Percentiles rank a stretch among this genome's conserved stretches.
phyloP scores from a whole-genome alignment of 2,888 invertebrate genomes.

The Hyles lineata region DNA sequence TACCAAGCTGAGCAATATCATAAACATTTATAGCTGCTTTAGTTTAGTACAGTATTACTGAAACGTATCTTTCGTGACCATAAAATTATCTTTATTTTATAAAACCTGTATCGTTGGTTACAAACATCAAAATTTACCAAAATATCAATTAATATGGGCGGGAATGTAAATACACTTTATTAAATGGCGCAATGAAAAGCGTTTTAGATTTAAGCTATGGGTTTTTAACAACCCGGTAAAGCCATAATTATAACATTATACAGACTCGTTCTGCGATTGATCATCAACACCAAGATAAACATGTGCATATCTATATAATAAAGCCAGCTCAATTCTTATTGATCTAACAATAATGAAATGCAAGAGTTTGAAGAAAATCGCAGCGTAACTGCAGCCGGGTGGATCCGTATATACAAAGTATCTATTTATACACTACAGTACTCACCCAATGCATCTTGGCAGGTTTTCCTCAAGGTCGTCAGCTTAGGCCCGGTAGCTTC shows the following conservation, averaged over 20 bases:
- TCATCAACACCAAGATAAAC: background rate
- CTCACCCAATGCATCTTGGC: slow-evolving; percentile 94
- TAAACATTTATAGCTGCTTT: no score
- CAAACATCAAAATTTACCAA: no score
- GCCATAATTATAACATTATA: background rate
- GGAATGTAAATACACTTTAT: background rate
- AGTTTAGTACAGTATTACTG: no score
- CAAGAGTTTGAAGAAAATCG: background rate
- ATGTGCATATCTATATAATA: background rate
- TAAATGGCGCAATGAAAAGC: background rate
- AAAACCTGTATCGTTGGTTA: no score
- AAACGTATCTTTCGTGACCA: no score
- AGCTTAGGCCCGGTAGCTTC: slow-evolving; percentile 93
- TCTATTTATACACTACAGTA: background rate
- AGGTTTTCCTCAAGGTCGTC: slow-evolving; percentile 90
- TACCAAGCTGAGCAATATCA: no score
- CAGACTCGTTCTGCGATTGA: no score
- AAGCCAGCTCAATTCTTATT: background rate
- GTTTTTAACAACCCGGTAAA: background rate
- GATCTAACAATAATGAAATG: slow-evolving; percentile 11
- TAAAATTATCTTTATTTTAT: no score
- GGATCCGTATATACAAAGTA: background rate
- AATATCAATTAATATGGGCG: no score
- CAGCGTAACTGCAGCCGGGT: background rate
- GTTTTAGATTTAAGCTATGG: no score